Conservation (phyloP, 2,888 invertebrate genomes). For the Pristionchus fissidentatus region DNA sequence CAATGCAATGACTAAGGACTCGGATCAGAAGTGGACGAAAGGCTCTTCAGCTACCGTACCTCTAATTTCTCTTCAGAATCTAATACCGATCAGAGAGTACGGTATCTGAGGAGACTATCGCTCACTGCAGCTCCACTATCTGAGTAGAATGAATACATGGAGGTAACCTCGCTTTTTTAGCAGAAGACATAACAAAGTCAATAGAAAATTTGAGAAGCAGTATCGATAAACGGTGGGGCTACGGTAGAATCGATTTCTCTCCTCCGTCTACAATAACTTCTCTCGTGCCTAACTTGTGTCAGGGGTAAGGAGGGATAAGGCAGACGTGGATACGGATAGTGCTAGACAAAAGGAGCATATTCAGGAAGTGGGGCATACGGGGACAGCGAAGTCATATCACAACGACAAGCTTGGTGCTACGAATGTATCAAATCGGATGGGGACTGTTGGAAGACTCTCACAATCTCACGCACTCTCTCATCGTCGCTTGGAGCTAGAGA, state of each 20-base stretch:
- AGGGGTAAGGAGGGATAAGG: conserved; percentile 16
- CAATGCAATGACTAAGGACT: conserved; percentile 26
- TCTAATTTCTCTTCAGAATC: too few species aligned
- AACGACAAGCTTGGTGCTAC: conserved; percentile 30
- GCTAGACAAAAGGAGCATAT: not conserved
- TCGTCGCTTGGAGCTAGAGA: not conserved
- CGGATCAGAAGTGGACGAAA: not conserved
- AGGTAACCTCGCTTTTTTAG: conserved; percentile 19
- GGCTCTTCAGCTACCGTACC: not conserved
- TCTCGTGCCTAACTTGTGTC: conserved; percentile 27
- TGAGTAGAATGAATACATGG: conserved; percentile 12
- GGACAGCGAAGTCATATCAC: conserved; percentile 39
- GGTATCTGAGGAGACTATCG: too few species aligned
- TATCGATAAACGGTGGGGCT: conserved; percentile 15
- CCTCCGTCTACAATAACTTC: not conserved
- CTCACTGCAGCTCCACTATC: not conserved
- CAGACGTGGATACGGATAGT: not conserved
- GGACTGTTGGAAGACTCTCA: not conserved
- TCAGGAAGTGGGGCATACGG: not conserved
- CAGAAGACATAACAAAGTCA: not conserved
- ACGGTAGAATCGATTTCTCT: conserved; percentile 18
- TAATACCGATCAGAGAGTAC: not conserved
- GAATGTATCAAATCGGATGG: conserved; percentile 16
- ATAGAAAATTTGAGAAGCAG: conserved; percentile 9
- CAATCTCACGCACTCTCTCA: not conserved